A percentile compares a stretch with the other conserved stretches of the same genome.
Evolutionary conservation across 2,797 vertebrate species (phyloP).

Genomic region (Pachyuromys duprasi): DNA sequence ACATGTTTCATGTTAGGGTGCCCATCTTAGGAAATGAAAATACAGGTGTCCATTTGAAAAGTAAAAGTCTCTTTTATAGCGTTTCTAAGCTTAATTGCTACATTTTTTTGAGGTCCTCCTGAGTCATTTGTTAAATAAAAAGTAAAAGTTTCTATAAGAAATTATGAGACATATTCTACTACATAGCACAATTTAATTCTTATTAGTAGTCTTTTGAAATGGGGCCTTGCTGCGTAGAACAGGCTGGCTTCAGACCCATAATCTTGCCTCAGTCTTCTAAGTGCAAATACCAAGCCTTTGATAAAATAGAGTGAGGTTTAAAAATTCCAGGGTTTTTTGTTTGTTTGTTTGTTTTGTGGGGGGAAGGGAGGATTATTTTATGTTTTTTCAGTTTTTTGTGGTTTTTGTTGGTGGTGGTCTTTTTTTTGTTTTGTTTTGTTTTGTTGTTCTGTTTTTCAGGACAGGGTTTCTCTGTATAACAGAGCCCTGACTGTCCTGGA

Average conservation of each 20-base stretch:
- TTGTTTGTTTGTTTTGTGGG: no score
- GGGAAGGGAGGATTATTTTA: no score
- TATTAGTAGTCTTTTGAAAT: constrained; percentile 1
- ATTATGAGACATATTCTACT: constrained; percentile 58
- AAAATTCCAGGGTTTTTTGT: constrained; percentile 39
- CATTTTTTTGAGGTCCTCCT: constrained; percentile 66
- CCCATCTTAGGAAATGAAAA: constrained; percentile 53
- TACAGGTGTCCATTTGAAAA: constrained; percentile 63
- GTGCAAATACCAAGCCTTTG: no score
- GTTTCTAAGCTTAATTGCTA: constrained; percentile 66
- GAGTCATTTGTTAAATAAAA: constrained; percentile 69
- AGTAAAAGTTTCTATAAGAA: constrained; percentile 67
- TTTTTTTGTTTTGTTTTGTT: no score
- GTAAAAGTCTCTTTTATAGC: constrained; percentile 64
- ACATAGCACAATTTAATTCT: constrained; percentile 59
- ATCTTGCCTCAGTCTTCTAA: background rate
- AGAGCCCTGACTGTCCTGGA: no score
- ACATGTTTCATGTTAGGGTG: constrained; percentile 57
- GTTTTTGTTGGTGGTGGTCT: no score
- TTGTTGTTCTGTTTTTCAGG: no score
- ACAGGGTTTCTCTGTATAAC: no score
- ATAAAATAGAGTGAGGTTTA: no score
- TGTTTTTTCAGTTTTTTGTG: no score
- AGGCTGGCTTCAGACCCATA: background rate
- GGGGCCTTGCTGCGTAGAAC: background rate